phyloP scores from a whole-genome alignment of 2,113 vertebrate species.

The Cyphomyrus plagiostoma region DNA sequence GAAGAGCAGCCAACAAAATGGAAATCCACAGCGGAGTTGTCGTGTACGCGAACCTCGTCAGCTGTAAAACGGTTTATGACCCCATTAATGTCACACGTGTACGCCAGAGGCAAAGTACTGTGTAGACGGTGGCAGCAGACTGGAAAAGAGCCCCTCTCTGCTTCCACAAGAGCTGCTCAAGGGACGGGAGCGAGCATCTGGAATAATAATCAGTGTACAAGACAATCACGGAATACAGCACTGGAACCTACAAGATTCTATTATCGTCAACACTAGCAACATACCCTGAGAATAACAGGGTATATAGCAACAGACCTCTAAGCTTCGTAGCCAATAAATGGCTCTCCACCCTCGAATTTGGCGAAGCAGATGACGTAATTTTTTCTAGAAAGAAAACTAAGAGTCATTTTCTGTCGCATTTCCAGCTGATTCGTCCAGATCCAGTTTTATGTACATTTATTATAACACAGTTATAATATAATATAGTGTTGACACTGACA shows the following conservation, averaged over 20 bases:
- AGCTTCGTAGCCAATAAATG: not conserved
- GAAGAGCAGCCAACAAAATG: not conserved
- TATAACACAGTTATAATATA: not conserved
- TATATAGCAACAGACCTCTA: not conserved
- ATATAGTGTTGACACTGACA: not conserved
- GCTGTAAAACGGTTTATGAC: not conserved
- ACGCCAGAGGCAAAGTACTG: not conserved
- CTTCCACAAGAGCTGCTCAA: not conserved
- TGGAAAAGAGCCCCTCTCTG: not conserved
- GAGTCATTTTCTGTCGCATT: not conserved
- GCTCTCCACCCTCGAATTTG: not conserved
- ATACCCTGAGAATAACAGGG: not conserved
- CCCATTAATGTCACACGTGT: conserved; percentile 7
- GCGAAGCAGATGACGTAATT: not conserved
- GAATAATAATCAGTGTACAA: not conserved
- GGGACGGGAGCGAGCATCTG: not conserved
- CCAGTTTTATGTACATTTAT: not conserved
- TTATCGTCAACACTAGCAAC: not conserved
- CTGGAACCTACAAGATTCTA: not conserved
- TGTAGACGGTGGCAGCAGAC: not conserved
- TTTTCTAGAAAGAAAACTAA: not conserved
- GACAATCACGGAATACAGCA: not conserved
- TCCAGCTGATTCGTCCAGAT: not conserved
- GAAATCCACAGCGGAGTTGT: not conserved
- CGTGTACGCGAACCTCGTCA: not conserved